phyloP scores from a whole-genome alignment of 1,140 invertebrate species.

The Lanistes nyassanus region DNA sequence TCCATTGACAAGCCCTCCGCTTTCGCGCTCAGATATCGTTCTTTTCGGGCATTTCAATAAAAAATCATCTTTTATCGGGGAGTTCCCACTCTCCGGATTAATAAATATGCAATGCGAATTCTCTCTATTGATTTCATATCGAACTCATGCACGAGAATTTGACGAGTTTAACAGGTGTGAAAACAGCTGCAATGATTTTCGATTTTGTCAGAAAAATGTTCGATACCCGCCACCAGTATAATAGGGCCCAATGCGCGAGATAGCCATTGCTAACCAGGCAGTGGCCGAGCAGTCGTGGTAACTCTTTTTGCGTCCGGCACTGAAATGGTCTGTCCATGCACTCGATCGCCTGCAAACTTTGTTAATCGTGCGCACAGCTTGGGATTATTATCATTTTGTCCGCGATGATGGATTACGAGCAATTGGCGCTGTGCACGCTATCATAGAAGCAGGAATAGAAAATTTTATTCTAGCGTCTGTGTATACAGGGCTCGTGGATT shows the following conservation, averaged over 20 bases:
- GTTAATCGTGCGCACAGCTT: too few relatives aligned
- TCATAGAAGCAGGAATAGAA: too few relatives aligned
- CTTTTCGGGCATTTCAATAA: slow-evolving; percentile 23
- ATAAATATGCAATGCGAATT: slow-evolving; percentile 22
- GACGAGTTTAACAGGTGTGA: slow-evolving; percentile 41
- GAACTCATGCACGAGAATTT: slow-evolving; percentile 35
- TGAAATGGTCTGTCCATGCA: background rate
- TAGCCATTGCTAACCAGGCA: slow-evolving; percentile 18
- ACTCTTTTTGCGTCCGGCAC: background rate
- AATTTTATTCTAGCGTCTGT: too few relatives aligned
- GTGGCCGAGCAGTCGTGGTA: slow-evolving; percentile 10
- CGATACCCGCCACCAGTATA: slow-evolving; percentile 32
- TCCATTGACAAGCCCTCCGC: too few relatives aligned
- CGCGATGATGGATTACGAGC: too few relatives aligned
- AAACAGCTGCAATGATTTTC: slow-evolving; percentile 44
- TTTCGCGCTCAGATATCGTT: background rate
- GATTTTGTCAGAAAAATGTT: slow-evolving; percentile 43
- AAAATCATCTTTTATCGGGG: slow-evolving; percentile 17
- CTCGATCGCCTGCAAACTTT: too few relatives aligned
- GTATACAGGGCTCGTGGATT: too few relatives aligned
- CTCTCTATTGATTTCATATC: slow-evolving; percentile 30
- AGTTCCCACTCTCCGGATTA: slow-evolving; percentile 11
- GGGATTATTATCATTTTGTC: too few relatives aligned
- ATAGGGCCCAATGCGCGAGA: slow-evolving; percentile 19
- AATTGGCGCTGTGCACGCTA: too few relatives aligned